Percentiles rank a stretch among this genome's conserved stretches.
Evolutionary conservation across 92 coral and sea anemone genomes (phyloP).

Genomic region (Parazoanthus atlanticus): DNA sequence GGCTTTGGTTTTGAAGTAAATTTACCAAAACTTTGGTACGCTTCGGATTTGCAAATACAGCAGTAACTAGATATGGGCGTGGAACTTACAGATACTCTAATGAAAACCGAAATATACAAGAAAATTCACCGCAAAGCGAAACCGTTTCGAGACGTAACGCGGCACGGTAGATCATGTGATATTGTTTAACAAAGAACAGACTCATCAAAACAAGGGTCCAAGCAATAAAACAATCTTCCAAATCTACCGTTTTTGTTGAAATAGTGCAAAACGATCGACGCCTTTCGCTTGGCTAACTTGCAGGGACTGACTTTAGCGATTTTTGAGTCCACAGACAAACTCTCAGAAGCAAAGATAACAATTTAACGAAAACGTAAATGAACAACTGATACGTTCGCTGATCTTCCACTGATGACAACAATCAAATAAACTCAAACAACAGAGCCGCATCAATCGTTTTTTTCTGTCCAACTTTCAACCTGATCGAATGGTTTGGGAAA

Average conservation of each 20-base stretch:
- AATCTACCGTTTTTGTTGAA: not conserved
- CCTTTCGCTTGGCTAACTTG: not conserved
- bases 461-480: not conserved
- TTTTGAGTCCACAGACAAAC: not conserved
- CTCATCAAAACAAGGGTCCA: not conserved
- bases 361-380: not conserved
- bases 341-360: not conserved
- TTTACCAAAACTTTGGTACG: not conserved
- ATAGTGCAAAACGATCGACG: not conserved
- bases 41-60: not conserved
- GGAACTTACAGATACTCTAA: slow-evolving; percentile 3
- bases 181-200: not conserved
- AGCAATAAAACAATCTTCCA: not conserved
- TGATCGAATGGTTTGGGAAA: not conserved
- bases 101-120: not conserved
- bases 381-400: not conserved
- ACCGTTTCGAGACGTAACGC: not conserved
- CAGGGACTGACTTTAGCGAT: too few species aligned
- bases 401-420: not conserved
- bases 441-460: not conserved
- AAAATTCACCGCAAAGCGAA: not conserved
- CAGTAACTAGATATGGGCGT: not conserved
- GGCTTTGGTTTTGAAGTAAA: not conserved
- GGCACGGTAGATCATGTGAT: not conserved
- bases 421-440: not conserved